Base-by-base conservation (phyloP, 2,113 vertebrate genomes). In the Phyllopteryx taeniolatus region DNA sequence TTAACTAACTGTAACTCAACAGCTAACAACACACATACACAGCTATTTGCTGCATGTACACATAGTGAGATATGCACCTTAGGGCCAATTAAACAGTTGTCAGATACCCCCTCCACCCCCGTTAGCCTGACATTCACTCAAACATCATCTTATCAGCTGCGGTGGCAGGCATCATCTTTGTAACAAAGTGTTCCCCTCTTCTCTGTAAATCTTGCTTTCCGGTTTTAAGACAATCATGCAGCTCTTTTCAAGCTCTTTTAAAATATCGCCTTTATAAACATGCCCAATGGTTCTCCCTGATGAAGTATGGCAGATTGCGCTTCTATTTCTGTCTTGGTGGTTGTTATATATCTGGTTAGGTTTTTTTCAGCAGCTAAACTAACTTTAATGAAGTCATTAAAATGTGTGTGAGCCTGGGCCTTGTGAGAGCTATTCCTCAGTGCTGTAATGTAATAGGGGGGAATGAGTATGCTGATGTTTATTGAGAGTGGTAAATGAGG, bases 341-440 rank as follows among this genome's bases (percentile, higher is more conserved):
- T 54, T 70, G 62, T 71, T 67, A 43, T 60, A 73, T 64, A 49
- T 70, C 57, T 15, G 8, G 67, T 87, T 79, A 27, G 69, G 78
- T 49, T 39, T 20, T 80, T 79, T 75, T 78, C 83, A 66, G 84
- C 81, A 79, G 83, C 73, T 78, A 80, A 88, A 81, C 81, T 47
- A 75, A 83, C 76, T 86, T 85, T 73, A 90, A 74, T 81, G 83
- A 85, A 86, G 80, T 80, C 75, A 80, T 83, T 81, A 86, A 77
- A 85, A 68, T 20, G 47, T 82, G 75, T 49, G 68, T 59, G 65
- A 74, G 79, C 67, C 8, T 13, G 54, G 22, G 1, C 39, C 79
- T 61, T 2, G 53, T 2, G 80, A 85, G 75, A 83, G 62, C 70
- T 65, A n/a, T 17, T 60, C 75, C 68, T 82, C 73, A 60, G 64